A percentile compares a stretch with the other conserved stretches of the same genome.
phyloP scores from a whole-genome alignment of 1,140 invertebrate genomes.

The Saccostrea echinata region DNA sequence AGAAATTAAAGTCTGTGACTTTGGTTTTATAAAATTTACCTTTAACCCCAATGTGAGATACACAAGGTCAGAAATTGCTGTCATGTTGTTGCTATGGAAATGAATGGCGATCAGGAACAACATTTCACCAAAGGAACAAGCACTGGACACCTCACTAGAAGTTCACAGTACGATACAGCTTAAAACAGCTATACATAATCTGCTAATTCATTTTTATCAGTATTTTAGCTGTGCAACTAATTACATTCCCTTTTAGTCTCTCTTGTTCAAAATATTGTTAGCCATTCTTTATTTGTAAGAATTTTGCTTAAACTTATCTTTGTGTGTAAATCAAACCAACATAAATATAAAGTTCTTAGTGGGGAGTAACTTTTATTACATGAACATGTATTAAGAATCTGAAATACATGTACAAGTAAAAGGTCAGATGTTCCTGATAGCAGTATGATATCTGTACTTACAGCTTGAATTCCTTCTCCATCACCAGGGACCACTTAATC shows the following conservation, averaged over 20 bases:
- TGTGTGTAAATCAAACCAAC: too few relatives aligned
- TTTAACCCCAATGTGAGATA: slow-evolving; percentile 97
- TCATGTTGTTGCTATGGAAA: slow-evolving; percentile 94
- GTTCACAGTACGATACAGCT: too few relatives aligned
- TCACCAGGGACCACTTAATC: slow-evolving; percentile 95
- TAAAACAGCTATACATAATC: too few relatives aligned
- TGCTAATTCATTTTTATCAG: too few relatives aligned
- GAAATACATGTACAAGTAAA: too few relatives aligned
- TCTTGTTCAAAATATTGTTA: slow-evolving; percentile 77
- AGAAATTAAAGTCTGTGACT: too few relatives aligned
- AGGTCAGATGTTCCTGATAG: too few relatives aligned
- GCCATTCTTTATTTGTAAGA: too few relatives aligned
- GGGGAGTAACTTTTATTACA: too few relatives aligned
- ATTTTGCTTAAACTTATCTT: slow-evolving; percentile 72
- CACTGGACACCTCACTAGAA: slow-evolving; percentile 73
- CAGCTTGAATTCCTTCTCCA: slow-evolving; percentile 88
- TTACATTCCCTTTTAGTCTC: too few relatives aligned
- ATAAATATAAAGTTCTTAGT: too few relatives aligned
- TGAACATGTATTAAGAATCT: slow-evolving; percentile 82
- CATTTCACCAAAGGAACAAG: slow-evolving; percentile 93
- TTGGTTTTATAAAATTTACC: slow-evolving; percentile 80
- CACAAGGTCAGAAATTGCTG: slow-evolving; percentile 94
- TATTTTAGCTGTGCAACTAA: slow-evolving; percentile 65
- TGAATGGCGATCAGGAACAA: slow-evolving; percentile 97
- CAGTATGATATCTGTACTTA: slow-evolving; percentile 61